Percentiles rank a stretch among this genome's conserved stretches.
Conservation (phyloP, 2,797 vertebrate species). For the Danio jaintianensis region DNA sequence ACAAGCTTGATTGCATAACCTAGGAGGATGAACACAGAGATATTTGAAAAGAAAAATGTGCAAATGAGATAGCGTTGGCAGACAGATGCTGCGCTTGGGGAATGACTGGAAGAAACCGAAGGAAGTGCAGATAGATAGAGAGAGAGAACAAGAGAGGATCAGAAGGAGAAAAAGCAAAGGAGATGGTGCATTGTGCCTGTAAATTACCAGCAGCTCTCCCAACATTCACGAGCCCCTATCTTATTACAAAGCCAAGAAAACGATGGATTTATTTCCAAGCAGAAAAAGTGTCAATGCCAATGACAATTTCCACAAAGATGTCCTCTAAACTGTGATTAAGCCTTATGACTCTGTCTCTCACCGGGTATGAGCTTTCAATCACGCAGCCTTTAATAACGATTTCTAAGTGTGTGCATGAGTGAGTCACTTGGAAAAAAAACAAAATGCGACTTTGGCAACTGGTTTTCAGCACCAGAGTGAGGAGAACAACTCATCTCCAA, state of each 20-base stretch:
- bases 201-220: conserved; percentile 46
- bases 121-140: not conserved
- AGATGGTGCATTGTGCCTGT: conserved; percentile 49
- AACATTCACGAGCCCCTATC: conserved; percentile 26
- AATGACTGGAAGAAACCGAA: conserved; percentile 6
- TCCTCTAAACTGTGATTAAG: conserved; percentile 61
- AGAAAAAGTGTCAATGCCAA: conserved; percentile 18
- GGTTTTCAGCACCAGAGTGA: conserved; percentile 66
- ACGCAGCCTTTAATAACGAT: conserved; percentile 61
- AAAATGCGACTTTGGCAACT: conserved; percentile 29
- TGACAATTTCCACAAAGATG: conserved; percentile 57
- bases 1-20: conserved; percentile 37
- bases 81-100: conserved; percentile 15
- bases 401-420: conserved; percentile 51
- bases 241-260: conserved; percentile 36
- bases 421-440: conserved; percentile 65
- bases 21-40: conserved; percentile 6
- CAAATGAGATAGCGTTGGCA: conserved; percentile 16
- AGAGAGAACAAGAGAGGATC: not conserved
- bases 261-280: conserved; percentile 45
- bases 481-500: conserved; percentile 52
- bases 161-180: conserved; percentile 14
- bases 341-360: conserved; percentile 55
- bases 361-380: conserved; percentile 67
- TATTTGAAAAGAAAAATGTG: conserved; percentile 39